Percentiles rank a stretch among this genome's conserved stretches.
phyloP scores from a whole-genome alignment of 2,113 vertebrate genomes.

The Python bivittatus region DNA sequence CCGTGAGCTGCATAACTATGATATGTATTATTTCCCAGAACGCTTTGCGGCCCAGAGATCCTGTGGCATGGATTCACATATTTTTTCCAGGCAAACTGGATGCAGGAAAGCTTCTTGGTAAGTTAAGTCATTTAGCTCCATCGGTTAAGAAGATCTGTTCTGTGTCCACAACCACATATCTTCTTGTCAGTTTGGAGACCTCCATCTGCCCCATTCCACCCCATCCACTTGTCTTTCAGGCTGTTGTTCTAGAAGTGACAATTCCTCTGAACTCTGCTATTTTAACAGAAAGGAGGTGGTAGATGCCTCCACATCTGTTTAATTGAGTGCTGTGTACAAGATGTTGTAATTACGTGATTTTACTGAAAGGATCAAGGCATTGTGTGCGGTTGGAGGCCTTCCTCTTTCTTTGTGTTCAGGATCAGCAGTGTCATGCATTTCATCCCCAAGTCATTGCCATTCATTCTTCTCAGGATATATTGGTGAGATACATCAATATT shows the following conservation, averaged over 20 bases:
- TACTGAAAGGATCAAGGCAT: neutral
- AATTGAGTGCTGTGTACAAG: neutral
- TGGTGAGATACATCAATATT: neutral
- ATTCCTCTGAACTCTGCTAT: neutral
- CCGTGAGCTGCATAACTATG: too few relatives aligned
- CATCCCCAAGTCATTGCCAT: neutral
- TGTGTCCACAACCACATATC: neutral
- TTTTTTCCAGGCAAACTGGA: neutral
- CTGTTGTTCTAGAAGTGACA: neutral
- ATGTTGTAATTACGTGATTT: neutral
- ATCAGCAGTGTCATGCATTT: neutral
- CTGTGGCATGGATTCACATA: neutral
- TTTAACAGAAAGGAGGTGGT: constrained; percentile 1
- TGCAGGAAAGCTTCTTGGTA: neutral
- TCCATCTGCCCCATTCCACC: neutral
- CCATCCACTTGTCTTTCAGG: neutral
- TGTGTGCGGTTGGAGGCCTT: neutral
- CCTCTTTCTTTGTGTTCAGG: neutral
- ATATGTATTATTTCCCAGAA: neutral
- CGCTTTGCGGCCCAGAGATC: neutral
- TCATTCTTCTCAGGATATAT: neutral
- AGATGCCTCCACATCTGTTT: fast-evolving
- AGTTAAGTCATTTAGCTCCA: neutral
- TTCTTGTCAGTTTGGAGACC: neutral
- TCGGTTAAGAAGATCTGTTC: neutral